These are phyloP conservation scores for Euplagia quadripunctaria DNA, from an alignment of 2,888 invertebrate species.

Conservation along the genomic window DNA sequence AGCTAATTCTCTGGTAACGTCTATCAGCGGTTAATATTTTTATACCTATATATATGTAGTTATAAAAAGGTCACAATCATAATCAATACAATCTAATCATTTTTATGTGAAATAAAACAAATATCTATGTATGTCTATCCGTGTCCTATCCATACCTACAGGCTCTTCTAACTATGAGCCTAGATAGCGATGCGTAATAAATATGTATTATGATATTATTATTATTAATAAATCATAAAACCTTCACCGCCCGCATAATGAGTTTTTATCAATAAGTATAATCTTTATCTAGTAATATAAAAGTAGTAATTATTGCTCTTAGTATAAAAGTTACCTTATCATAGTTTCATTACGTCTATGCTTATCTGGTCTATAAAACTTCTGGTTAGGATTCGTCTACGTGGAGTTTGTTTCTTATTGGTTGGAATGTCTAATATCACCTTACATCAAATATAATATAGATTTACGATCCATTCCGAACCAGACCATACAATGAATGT, in stretches of 20 bases:
- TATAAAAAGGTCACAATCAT: no score
- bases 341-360: conserved; percentile 1
- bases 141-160: no score
- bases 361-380: conserved; percentile 1
- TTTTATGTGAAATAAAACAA: no score
- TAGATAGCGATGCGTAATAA: not conserved
- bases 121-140: no score
- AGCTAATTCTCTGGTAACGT: no score
- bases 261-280: conserved; percentile 6
- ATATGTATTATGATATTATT: not conserved
- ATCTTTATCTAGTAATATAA: conserved; percentile 5
- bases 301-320: no score
- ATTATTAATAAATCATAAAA: not conserved
- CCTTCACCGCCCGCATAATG: not conserved
- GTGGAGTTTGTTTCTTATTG: not conserved
- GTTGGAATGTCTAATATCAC: not conserved
- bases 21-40: no score
- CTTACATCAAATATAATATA: not conserved
- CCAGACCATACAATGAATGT: no score
- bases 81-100: no score
- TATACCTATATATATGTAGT: no score
- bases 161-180: no score
- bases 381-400: not conserved
- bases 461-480: no score
- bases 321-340: conserved; percentile 2